phyloP scores from a whole-genome alignment of 2,113 vertebrate species.

The Phalacrocorax aristotelis region DNA sequence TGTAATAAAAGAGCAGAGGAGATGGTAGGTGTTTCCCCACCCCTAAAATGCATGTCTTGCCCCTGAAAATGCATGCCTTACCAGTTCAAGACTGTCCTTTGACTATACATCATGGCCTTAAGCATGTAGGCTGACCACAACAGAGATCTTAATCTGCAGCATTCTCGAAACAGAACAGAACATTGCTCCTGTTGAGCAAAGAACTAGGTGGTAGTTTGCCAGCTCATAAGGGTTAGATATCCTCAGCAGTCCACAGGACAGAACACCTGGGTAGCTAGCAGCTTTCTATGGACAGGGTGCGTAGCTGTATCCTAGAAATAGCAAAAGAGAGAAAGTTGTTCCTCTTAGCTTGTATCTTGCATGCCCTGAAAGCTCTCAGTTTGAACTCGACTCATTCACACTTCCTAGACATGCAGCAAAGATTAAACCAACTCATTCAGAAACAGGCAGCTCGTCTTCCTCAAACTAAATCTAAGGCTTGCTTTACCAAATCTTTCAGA shows the following conservation, averaged over 20 bases:
- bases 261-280: not conserved
- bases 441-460: not conserved
- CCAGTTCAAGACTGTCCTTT: not conserved
- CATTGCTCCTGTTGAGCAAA: not conserved
- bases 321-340: not conserved
- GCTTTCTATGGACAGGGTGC: not conserved
- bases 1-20: not conserved
- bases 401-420: not conserved
- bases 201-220: not conserved
- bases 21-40: not conserved
- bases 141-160: not conserved
- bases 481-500: not conserved
- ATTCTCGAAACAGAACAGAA: not conserved
- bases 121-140: not conserved
- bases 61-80: accelerated
- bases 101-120: not conserved
- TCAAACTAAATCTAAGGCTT: not conserved
- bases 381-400: not conserved
- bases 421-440: not conserved
- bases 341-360: not conserved
- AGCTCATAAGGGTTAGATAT: not conserved
- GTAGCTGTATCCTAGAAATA: not conserved
- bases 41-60: not conserved
- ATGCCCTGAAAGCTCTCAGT: not conserved
- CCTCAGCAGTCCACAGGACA: not conserved